Percentiles rank a stretch among this genome's conserved stretches.
Evolutionary conservation across 2,888 invertebrate genomes (phyloP).

Genomic region (Alcis repandata): DNA sequence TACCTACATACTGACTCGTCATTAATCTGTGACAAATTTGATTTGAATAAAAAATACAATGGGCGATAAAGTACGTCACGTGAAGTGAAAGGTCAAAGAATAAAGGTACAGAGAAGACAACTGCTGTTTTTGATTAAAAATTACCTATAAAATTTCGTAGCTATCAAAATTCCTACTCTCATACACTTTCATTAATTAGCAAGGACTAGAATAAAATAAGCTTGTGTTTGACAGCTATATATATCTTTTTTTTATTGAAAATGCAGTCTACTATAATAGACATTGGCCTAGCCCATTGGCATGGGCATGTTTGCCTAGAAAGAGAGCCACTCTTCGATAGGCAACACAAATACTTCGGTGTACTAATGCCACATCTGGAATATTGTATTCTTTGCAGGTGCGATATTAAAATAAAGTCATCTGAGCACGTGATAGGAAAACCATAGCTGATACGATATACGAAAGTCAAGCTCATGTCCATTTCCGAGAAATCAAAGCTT

Average conservation of each 20-base stretch:
- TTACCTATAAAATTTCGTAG: background rate
- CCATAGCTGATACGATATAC: constrained; percentile 37
- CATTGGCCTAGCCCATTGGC: too few species aligned
- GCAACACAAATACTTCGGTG: background rate
- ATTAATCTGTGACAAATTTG: constrained; percentile 30
- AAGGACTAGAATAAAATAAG: too few species aligned
- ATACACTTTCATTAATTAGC: too few species aligned
- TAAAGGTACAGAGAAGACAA: background rate
- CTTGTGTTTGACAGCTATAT: too few species aligned
- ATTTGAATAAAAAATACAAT: constrained; percentile 69
- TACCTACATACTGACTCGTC: constrained; percentile 43
- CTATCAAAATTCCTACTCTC: too few species aligned
- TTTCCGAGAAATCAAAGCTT: constrained; percentile 45
- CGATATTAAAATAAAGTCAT: constrained; percentile 82
- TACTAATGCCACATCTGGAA: constrained; percentile 11
- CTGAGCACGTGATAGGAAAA: constrained; percentile 74
- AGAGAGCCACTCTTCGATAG: background rate
- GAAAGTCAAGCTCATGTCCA: constrained; percentile 20
- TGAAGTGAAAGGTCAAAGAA: constrained; percentile 20
- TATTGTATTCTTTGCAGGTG: background rate
- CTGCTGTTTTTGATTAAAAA: background rate
- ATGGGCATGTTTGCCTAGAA: too few species aligned
- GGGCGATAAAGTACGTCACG: constrained; percentile 67
- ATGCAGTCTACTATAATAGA: too few species aligned
- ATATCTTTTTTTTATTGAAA: too few species aligned